Evolutionary conservation across 2,797 vertebrate genomes (phyloP), one percentile per base, ranked within the genome.

Genomic region (Manis javanica): DNA sequence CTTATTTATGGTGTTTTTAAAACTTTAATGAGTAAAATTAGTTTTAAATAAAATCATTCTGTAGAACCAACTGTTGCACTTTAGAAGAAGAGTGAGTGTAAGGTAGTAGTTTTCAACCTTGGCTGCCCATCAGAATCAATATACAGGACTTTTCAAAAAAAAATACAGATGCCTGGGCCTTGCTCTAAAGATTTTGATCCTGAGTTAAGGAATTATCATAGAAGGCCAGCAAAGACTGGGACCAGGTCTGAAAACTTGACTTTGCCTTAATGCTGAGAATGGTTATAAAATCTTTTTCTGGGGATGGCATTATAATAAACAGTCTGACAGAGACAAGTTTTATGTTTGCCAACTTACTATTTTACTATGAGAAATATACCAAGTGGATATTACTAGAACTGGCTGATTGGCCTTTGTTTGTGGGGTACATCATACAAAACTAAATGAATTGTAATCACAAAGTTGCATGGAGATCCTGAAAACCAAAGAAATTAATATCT

Each of bases 281-380:
- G 37, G 57, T 29, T 95, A 26, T 66, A 68, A 94, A 85, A 63
- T 92, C 34, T 51, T 77, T 85, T 59, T 55, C 51, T 49, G 6
- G n/a, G 23, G 7, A 15, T 77, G 26, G 77, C 89, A 42, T 94
- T 29, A 12, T 91, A 72, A 85, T 87, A 75, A 94, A 90, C 49
- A 90, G 18, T 31, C 42, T 89, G 61, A 92, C 39, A 75, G 74
- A 91, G 69, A 90, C 78, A 95, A 69, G 68, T 84, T 84, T 82
- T 59, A 64, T 64, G 15, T 93, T 85, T 97, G 92, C 88, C 96
- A 96, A 15, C 75, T 96, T 78, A 63, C 57, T 96, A 72, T 85
- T 97, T 96, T 82, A 69, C 71, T 66, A 0, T 78, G 77, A 96
- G 93, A 79, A 78, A n/a, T 37, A n/a, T 0, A 51, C 81, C 96